Evolutionary conservation across 2,797 vertebrate species (phyloP), one percentile per base, ranked within the genome.

Genomic region (Lutjanus campechanus): DNA sequence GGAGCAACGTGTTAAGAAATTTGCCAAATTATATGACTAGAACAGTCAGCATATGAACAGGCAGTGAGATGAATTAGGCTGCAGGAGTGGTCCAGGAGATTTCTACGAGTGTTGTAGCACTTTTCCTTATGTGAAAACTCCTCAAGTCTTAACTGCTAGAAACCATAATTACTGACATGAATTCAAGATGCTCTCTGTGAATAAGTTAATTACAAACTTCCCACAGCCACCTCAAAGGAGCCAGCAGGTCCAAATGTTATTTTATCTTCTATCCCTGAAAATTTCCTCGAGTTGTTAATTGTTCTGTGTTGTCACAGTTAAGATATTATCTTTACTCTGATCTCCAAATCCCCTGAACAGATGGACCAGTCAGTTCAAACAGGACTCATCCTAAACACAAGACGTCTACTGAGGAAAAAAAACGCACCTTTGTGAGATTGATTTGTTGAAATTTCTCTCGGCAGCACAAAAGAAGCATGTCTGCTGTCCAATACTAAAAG

Each of bases 351-450:
- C 40, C 44, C 11, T 49, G 56, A 19, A 41, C 17, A 0, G 12
- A 46, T 41, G 56, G 19, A 17, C 12, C 16, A 56, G 19, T 36
- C 62, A 51, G 3, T 16, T 65, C 46, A 50, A 12, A 41, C 36
- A 11, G 49, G 15, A 56, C 40, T 69, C 20, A 29, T 22, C 59
- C 73, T 66, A 47, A 74, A 85, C 15, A 76, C 55, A 69, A 76
- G 25, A 54, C 56, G 65, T 53, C 61, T 47, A 73, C 44, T 53
- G 50, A 64, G 41, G 67, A 73, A 29, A 29, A 61, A 46, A 51
- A 36, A 4, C 3, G 49, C 51, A 78, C 63, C 46, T 11, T 36
- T 17, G 49, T 1, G 16, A 61, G 46, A 63, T n/a, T 46, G 60
- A 36, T 49, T 3, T 54, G 20, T 16, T 40, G 8, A 41, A 77